These are phyloP conservation scores for Lutra lutra DNA, from an alignment of 2,797 vertebrate genomes.

Conservation along the genomic window DNA sequence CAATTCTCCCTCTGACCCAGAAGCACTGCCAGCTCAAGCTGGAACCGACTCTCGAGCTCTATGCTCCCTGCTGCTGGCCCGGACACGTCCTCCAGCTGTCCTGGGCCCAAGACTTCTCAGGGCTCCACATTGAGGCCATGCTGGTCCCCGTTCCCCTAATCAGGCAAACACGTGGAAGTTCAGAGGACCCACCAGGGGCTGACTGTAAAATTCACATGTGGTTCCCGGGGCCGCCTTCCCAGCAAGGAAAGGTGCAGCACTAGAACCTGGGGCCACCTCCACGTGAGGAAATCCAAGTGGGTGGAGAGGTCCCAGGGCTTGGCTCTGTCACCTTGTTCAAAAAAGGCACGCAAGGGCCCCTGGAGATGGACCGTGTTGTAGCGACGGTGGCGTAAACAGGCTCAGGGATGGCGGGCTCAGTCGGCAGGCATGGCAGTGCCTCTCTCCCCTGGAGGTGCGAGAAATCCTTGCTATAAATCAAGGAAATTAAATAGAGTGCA, in stretches of 20 bases:
- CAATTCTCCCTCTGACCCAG: not conserved
- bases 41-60: not conserved
- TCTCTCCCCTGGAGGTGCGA: conserved; percentile 74
- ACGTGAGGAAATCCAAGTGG: not conserved
- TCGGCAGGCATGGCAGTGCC: not conserved
- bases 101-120: not conserved
- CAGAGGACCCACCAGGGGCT: too few relatives aligned
- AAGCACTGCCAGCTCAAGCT: not conserved
- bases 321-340: not conserved
- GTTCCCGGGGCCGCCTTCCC: not conserved
- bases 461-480: conserved; percentile 79
- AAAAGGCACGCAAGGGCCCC: not conserved
- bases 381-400: not conserved
- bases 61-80: not conserved
- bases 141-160: fast-evolving
- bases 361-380: not conserved
- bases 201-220: fast-evolving
- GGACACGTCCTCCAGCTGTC: not conserved
- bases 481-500: conserved; percentile 70
- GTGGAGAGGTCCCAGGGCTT: not conserved
- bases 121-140: not conserved
- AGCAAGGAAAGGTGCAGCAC: not conserved
- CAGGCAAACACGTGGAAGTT: not conserved
- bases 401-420: not conserved
- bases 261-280: not conserved